Evolutionary conservation across 2,888 invertebrate species (phyloP).

Genomic region (Glaucopsyche alexis): DNA sequence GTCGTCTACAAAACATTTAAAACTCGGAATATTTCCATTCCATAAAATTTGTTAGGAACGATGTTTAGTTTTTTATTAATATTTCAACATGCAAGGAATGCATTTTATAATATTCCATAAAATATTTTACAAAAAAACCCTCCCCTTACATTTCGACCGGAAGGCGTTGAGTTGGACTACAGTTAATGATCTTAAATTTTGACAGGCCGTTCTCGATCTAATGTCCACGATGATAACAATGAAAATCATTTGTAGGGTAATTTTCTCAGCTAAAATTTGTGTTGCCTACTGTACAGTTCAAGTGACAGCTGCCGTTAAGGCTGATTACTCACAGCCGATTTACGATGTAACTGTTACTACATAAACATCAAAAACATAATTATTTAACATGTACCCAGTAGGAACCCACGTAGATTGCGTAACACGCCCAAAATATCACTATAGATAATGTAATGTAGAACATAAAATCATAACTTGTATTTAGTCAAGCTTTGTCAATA

Average conservation of each 20-base stretch:
- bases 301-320: slow-evolving; percentile 55
- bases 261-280: slow-evolving; percentile 29
- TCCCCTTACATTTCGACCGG: slow-evolving; percentile 28
- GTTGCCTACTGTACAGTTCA: slow-evolving; percentile 41
- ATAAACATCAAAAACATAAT: slow-evolving; percentile 34
- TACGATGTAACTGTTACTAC: slow-evolving; percentile 19
- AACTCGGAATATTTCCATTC: background rate
- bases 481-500: too few relatives aligned
- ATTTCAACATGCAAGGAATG: slow-evolving; percentile 7
- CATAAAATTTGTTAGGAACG: background rate
- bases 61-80: slow-evolving; percentile 13
- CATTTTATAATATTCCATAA: slow-evolving; percentile 29
- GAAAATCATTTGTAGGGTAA: slow-evolving; percentile 28
- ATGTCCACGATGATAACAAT: slow-evolving; percentile 4
- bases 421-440: background rate
- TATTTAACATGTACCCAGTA: slow-evolving; percentile 30
- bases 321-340: slow-evolving; percentile 40
- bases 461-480: too few relatives aligned
- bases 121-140: slow-evolving; percentile 28
- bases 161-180: slow-evolving; percentile 19
- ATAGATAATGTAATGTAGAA: too few relatives aligned
- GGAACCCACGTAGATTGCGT: slow-evolving; percentile 24
- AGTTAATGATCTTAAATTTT: slow-evolving; percentile 22
- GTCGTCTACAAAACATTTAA: background rate
- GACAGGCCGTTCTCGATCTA: slow-evolving; percentile 13